phyloP scores from a whole-genome alignment of 2,888 invertebrate genomes.

The Saturnia japonica region DNA sequence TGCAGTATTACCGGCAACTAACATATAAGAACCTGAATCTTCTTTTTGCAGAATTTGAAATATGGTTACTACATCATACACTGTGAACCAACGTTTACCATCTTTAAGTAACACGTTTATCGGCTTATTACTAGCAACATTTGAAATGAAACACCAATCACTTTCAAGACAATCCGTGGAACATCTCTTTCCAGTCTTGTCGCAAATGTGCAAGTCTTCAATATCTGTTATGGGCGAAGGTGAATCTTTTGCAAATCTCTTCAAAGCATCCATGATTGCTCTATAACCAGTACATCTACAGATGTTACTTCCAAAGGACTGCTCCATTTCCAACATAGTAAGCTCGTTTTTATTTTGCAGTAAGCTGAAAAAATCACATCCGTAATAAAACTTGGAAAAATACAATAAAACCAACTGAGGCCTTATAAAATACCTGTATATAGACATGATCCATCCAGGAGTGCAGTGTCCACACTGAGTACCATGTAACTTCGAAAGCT shows the following conservation, averaged over 20 bases:
- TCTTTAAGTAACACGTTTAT: slow-evolving; percentile 42
- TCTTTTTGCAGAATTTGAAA: slow-evolving; percentile 73
- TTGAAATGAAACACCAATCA: slow-evolving; percentile 32
- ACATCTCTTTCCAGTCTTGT: slow-evolving; percentile 35
- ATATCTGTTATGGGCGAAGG: slow-evolving; percentile 47
- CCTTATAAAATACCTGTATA: slow-evolving; percentile 51
- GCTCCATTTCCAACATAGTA: slow-evolving; percentile 84
- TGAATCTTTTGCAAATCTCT: slow-evolving; percentile 78
- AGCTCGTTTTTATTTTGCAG: slow-evolving; percentile 63
- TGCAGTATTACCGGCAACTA: slow-evolving; percentile 87
- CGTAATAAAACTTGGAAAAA: neutral
- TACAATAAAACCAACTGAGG: neutral
- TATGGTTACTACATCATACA: slow-evolving; percentile 69
- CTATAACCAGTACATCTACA: slow-evolving; percentile 88
- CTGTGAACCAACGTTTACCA: slow-evolving; percentile 77
- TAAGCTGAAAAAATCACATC: slow-evolving; percentile 47
- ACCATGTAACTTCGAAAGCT: slow-evolving; percentile 82
- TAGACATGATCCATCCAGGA: slow-evolving; percentile 60
- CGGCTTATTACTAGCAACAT: slow-evolving; percentile 22
- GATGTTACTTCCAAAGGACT: slow-evolving; percentile 86
- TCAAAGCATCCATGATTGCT: slow-evolving; percentile 83
- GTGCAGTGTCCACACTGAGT: slow-evolving; percentile 87
- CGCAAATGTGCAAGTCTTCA: slow-evolving; percentile 47
- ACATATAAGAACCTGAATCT: slow-evolving; percentile 74
- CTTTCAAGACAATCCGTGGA: slow-evolving; percentile 28